Evolutionary conservation across 2,113 vertebrate species (phyloP).

Genomic region (Callopanchax toddi): DNA sequence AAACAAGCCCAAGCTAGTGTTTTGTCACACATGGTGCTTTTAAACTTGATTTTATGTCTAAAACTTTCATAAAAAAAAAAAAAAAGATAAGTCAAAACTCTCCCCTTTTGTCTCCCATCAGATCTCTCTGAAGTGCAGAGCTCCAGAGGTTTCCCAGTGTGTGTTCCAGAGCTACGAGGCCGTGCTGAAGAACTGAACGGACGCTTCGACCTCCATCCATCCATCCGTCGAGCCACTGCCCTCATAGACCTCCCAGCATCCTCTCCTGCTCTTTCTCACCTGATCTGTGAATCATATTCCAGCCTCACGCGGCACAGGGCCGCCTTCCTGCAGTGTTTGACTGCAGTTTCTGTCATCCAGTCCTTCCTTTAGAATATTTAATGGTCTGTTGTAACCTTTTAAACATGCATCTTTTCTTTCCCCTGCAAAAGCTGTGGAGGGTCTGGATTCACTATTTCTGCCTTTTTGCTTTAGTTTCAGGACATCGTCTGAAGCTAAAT

Average conservation of each 20-base stretch:
- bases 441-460: not conserved
- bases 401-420: not conserved
- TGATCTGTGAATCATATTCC: conserved; percentile 9
- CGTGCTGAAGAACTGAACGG: conserved; percentile 91
- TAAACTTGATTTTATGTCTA: too few relatives aligned
- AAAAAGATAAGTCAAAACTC: too few relatives aligned
- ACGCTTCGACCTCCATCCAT: not conserved
- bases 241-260: conserved; percentile 11
- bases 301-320: conserved; percentile 3
- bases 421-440: not conserved
- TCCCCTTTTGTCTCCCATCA: conserved; percentile 61
- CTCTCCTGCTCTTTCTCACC: conserved; percentile 1
- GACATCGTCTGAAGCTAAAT: conserved; percentile 12
- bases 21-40: too few relatives aligned
- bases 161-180: conserved; percentile 92
- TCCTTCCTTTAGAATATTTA: conserved; percentile 28
- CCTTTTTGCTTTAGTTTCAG: conserved; percentile 16
- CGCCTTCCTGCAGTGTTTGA: conserved; percentile 18
- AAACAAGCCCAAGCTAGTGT: too few relatives aligned
- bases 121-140: conserved; percentile 94
- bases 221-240: conserved; percentile 24
- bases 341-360: conserved; percentile 33
- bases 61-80: too few relatives aligned
- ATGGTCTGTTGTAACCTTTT: conserved; percentile 13
- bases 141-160: conserved; percentile 90